These are phyloP conservation scores for Conomelus anceps DNA, from an alignment of 2,888 invertebrate genomes.

Conservation along the genomic window DNA sequence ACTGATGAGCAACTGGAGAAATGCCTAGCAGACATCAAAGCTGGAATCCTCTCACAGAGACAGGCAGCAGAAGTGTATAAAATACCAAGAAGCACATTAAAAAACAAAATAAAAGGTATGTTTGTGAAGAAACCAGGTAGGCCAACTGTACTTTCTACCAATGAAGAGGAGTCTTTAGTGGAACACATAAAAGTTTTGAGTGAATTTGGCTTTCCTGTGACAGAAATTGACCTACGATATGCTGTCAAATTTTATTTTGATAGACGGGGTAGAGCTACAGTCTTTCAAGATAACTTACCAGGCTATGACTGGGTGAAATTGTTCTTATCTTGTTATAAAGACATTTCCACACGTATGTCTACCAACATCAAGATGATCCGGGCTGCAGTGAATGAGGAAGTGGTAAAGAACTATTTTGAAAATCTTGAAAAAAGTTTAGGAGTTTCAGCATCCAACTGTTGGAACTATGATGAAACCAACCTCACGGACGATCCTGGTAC, in stretches of 20 bases:
- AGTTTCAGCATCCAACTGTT: slow-evolving; percentile 32
- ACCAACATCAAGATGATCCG: slow-evolving; percentile 30
- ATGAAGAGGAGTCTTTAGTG: background rate
- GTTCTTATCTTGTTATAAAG: slow-evolving; percentile 29
- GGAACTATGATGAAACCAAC: too few relatives aligned
- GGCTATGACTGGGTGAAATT: slow-evolving; percentile 33
- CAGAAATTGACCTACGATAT: slow-evolving; percentile 23
- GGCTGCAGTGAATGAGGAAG: slow-evolving; percentile 28
- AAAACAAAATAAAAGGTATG: slow-evolving; percentile 26
- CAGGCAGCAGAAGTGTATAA: too few relatives aligned
- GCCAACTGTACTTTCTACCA: background rate
- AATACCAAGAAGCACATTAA: slow-evolving; percentile 27
- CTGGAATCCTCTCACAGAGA: too few relatives aligned
- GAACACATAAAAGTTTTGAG: slow-evolving; percentile 28
- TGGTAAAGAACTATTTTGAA: slow-evolving; percentile 31
- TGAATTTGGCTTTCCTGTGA: slow-evolving; percentile 35
- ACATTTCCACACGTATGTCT: slow-evolving; percentile 24
- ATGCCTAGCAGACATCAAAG: background rate
- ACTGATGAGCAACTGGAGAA: background rate
- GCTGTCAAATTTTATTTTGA: slow-evolving; percentile 20
- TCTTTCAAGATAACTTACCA: slow-evolving; percentile 35
- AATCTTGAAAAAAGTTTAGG: slow-evolving; percentile 27
- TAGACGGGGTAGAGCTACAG: slow-evolving; percentile 17
- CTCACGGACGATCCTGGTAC: too few relatives aligned
- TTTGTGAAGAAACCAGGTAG: background rate